Evolutionary conservation across 2,113 vertebrate genomes (phyloP).

Genomic region (Melanerpes aurifrons): DNA sequence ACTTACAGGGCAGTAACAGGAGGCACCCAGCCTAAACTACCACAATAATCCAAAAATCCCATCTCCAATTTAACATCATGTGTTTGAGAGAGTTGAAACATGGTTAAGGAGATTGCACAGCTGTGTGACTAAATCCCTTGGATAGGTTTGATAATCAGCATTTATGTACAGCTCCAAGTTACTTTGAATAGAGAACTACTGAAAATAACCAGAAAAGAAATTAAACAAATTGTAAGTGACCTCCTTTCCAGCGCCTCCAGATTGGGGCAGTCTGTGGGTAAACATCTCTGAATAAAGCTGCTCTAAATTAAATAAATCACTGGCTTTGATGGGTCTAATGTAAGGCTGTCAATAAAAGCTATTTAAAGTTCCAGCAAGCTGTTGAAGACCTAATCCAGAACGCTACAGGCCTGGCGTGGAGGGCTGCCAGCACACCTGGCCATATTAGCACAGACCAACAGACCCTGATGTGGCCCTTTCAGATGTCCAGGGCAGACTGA

Average conservation of each 20-base stretch:
- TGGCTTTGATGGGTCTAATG: background rate
- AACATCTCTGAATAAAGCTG: slow-evolving; percentile 10
- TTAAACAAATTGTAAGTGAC: background rate
- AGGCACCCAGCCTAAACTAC: too few relatives aligned
- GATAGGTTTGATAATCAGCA: slow-evolving; percentile 29
- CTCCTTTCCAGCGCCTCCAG: background rate
- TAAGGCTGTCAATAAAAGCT: background rate
- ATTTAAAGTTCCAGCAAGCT: background rate
- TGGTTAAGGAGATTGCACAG: slow-evolving; percentile 18
- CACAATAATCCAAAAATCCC: background rate
- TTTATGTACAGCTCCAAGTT: slow-evolving; percentile 14
- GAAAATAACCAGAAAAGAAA: slow-evolving; percentile 29
- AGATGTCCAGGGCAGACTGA: background rate
- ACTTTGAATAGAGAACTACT: slow-evolving; percentile 31
- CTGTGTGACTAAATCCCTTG: slow-evolving; percentile 36
- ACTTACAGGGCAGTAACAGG: too few relatives aligned
- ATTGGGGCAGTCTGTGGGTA: background rate
- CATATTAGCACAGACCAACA: background rate
- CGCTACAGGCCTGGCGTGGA: fast-evolving
- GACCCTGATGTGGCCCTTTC: background rate
- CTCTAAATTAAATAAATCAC: slow-evolving; percentile 21
- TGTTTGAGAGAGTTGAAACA: slow-evolving; percentile 3
- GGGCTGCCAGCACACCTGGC: background rate
- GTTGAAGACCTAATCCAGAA: background rate
- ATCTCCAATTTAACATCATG: background rate